Conservation (phyloP, 2,888 invertebrate genomes). For the Halictus ligatus region DNA sequence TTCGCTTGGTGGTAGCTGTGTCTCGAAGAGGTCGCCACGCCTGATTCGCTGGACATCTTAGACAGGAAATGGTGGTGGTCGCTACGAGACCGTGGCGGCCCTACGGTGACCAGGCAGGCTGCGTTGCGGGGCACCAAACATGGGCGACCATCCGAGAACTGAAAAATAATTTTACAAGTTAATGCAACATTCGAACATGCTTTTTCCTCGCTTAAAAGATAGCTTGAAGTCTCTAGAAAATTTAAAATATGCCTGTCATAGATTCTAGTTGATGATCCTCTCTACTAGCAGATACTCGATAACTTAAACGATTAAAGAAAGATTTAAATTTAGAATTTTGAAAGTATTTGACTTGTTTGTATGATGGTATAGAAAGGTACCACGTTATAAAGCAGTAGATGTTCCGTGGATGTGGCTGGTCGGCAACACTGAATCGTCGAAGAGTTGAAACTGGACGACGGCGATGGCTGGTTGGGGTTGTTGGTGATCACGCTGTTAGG, state of each 20-base stretch:
- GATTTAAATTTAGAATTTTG: not conserved
- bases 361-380: slow-evolving; percentile 52
- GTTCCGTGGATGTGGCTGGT: slow-evolving; percentile 93
- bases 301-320: not conserved
- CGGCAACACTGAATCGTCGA: slow-evolving; percentile 87
- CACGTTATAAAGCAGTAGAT: slow-evolving; percentile 84
- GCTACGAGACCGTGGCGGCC: slow-evolving; percentile 88
- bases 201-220: not conserved
- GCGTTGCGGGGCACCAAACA: slow-evolving; percentile 86
- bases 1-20: slow-evolving; percentile 84
- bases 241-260: not conserved
- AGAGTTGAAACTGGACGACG: slow-evolving; percentile 79
- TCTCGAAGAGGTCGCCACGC: slow-evolving; percentile 77
- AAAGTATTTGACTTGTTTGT: not conserved
- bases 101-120: slow-evolving; percentile 90
- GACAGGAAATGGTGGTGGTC: slow-evolving; percentile 90
- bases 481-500: slow-evolving; percentile 85
- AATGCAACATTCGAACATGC: not conserved
- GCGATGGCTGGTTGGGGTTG: slow-evolving; percentile 77
- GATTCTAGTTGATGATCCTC: not conserved
- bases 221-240: too few species aligned
- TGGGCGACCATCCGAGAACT: slow-evolving; percentile 82
- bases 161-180: slow-evolving; percentile 27
- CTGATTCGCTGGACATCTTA: slow-evolving; percentile 83
- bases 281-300: not conserved